Evolutionary conservation across 2,797 vertebrate genomes (phyloP), one percentile per base, ranked within the genome.

Genomic region (Alosa sapidissima): DNA sequence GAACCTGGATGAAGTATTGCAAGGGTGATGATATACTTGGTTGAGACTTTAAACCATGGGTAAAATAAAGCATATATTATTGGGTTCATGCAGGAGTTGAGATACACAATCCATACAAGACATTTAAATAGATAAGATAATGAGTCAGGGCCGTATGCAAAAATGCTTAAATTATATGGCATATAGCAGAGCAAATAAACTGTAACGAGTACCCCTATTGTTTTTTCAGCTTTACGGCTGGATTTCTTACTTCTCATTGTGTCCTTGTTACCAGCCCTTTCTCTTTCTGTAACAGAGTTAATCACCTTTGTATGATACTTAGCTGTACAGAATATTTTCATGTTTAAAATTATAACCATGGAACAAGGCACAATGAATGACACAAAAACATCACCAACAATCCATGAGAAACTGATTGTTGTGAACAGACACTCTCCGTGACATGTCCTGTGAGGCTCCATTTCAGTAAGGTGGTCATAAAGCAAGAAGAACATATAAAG

Each of bases 1-100:
- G n/a, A n/a, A n/a, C n/a, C n/a, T n/a, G n/a, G n/a, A n/a, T n/a
- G n/a, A n/a, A n/a, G n/a, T n/a, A n/a, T n/a, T n/a, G n/a, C n/a
- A n/a, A n/a, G n/a, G n/a, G n/a, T n/a, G n/a, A n/a, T n/a, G n/a
- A n/a, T n/a, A n/a, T n/a, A n/a, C 84, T 87, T 91, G 3, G 90
- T 88, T 10, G 91, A 86, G 87, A 89, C 90, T 83, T 91, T 90
- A 82, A 93, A 94, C 93, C 93, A 94, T 0, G 87, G 88, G 54
- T 93, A 93, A 85, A 92, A 94, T 52, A 94, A 87, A 1, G 92
- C 90, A 75, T 93, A 92, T 19, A 93, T 92, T 9, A 93, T 84
- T 1, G 92, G 92, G 81, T 94, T 94, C 81, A 94, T 45, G 36
- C 89, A 92, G 13, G 93, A 94, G 84, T 93, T 93, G 1, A 90